A percentile compares a stretch with the other conserved stretches of the same genome.
Evolutionary conservation across 1,140 invertebrate species (phyloP).

Genomic region (Zophobas atratus): DNA sequence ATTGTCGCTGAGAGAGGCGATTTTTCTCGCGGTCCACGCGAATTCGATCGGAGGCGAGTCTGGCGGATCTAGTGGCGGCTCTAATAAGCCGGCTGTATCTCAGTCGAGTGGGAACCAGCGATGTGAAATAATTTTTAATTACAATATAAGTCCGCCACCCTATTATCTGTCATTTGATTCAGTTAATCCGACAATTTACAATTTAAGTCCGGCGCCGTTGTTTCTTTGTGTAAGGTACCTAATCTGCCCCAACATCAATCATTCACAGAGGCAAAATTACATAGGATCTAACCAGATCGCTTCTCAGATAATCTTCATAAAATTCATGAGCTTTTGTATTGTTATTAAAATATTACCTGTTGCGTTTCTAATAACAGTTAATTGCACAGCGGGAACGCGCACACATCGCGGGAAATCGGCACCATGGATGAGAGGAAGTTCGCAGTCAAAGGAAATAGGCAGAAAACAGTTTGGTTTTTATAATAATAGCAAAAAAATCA

Average conservation of each 20-base stretch:
- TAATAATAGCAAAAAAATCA: no score
- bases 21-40: no score
- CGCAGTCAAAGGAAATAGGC: no score
- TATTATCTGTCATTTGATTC: slow-evolving; percentile 44
- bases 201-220: slow-evolving; percentile 36
- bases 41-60: no score
- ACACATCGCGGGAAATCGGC: slow-evolving; percentile 4
- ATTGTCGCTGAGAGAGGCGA: no score
- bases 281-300: slow-evolving; percentile 44
- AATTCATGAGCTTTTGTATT: slow-evolving; percentile 52
- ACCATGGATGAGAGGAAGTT: no score
- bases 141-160: slow-evolving; percentile 40
- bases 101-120: not conserved
- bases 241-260: slow-evolving; percentile 45
- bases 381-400: slow-evolving; percentile 47
- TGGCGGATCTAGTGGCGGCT: not conserved
- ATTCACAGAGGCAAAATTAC: slow-evolving; percentile 45
- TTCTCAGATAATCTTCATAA: slow-evolving; percentile 51
- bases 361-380: slow-evolving; percentile 63
- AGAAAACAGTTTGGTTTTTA: no score
- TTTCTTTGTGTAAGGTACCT: slow-evolving; percentile 44
- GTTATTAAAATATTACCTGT: slow-evolving; percentile 59
- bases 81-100: slow-evolving; percentile 3
- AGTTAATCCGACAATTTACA: slow-evolving; percentile 50
- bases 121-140: slow-evolving; percentile 47